phyloP scores from a whole-genome alignment of 2,888 invertebrate species.

The Athalia rosae region DNA sequence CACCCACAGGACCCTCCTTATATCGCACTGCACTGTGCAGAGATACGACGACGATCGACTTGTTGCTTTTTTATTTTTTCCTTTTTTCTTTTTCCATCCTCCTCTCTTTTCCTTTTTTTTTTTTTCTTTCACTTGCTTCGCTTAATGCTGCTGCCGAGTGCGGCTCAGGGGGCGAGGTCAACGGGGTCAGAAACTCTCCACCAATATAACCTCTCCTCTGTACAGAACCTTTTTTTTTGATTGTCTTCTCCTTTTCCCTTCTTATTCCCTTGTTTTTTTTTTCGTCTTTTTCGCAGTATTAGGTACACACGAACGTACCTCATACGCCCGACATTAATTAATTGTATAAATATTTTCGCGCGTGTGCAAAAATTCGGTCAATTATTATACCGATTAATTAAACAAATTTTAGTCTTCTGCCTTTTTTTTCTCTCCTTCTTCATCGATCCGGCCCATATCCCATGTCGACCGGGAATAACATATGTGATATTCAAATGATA shows the following conservation, averaged over 20 bases:
- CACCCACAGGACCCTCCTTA: slow-evolving; percentile 50
- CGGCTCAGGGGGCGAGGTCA: slow-evolving; percentile 65
- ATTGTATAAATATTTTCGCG: too few relatives aligned
- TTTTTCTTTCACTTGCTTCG: not conserved
- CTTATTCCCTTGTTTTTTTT: not conserved
- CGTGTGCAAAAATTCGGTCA: too few relatives aligned
- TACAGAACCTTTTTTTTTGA: slow-evolving; percentile 61
- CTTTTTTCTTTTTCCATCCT: too few relatives aligned
- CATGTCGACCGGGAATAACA: too few relatives aligned
- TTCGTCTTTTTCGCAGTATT: not conserved
- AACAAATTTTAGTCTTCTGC: too few relatives aligned
- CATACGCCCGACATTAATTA: too few relatives aligned
- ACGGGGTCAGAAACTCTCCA: slow-evolving; percentile 63
- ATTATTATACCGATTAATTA: too few relatives aligned
- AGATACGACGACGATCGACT: slow-evolving; percentile 50
- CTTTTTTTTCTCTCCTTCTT: too few relatives aligned
- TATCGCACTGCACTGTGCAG: slow-evolving; percentile 52
- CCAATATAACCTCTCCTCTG: slow-evolving; percentile 57
- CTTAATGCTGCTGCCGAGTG: not conserved
- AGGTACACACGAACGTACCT: not conserved
- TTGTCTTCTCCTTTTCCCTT: not conserved
- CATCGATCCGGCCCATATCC: too few relatives aligned
- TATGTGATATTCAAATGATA: too few relatives aligned
- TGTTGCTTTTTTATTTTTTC: slow-evolving; percentile 51
- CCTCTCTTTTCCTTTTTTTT: too few relatives aligned